Conservation (phyloP, 2,797 vertebrate genomes). For the Potorous gilbertii region DNA sequence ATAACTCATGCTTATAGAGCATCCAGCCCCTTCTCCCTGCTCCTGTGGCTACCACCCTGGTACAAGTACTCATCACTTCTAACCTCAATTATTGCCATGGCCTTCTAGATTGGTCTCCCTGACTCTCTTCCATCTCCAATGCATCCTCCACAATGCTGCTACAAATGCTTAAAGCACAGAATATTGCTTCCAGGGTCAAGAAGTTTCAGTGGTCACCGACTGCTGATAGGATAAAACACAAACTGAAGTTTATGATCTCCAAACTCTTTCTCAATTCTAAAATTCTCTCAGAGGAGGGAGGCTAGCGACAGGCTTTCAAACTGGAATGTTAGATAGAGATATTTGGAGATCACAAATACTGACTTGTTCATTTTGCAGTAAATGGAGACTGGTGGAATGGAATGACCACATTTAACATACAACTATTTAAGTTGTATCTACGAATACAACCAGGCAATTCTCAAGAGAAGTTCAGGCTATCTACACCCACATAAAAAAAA, state of each 20-base stretch:
- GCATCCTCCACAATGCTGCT: no score
- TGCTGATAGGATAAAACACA: background rate
- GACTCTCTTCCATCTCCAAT: background rate
- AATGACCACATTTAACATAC: background rate
- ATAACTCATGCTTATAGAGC: background rate
- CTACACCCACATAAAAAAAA: no score
- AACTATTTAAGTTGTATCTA: background rate
- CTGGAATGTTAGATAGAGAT: background rate
- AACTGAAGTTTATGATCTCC: background rate
- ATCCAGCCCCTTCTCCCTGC: background rate
- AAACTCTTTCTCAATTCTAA: background rate
- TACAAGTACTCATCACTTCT: background rate
- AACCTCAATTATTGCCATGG: background rate
- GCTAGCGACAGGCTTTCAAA: background rate
- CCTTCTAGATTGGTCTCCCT: background rate
- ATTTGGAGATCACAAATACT: background rate
- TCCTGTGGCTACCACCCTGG: background rate
- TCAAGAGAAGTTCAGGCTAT: no score
- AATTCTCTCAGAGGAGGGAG: background rate
- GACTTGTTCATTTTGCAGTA: background rate
- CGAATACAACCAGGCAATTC: background rate
- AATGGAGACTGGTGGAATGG: background rate
- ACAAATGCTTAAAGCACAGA: background rate
- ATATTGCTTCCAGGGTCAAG: background rate
- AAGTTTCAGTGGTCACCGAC: background rate